Base-by-base conservation (phyloP, 2,888 invertebrate genomes). In the Corbicula japonica region DNA sequence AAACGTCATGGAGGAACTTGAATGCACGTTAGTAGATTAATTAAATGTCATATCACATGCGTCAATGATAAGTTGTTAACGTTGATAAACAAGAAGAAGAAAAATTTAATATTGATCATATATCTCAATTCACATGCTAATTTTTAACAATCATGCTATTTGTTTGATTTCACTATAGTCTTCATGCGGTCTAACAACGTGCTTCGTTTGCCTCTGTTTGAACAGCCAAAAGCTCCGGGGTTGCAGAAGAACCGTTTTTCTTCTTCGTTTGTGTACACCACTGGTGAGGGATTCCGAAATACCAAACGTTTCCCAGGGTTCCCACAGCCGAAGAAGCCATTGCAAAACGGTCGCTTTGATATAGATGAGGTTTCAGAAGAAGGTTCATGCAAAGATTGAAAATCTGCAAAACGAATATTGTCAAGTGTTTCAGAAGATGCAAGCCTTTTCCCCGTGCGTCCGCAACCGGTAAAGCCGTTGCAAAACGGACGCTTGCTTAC, bases 401-500 rank as follows among this genome's bases (percentile, higher is more conserved):
- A 70, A 46, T 65, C 46, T 35, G 69, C 41, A 10, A 60, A 30
- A 35, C 44, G 77, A 38, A 74, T 63, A 35, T 65, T 65, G n/a
- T 71, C 52, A 23, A 79, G 76, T 3, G 65, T 35, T 15, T 76
- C 30, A 60, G 70, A 66, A 46, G 79, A 68, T 41, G 63, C 38
- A 66, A 70, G 65, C 35, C 83, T 65, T 65, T 83, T 83, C 23
- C 86, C 80, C 32, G 82, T 73, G 54, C 87, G 86, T 35, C 80
- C 84, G 58, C 90, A 90, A 21, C 90, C 90, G 41, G 78, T 83
- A 38, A 84, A 83, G 35, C 84, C 84, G 72, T 90, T 90, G 66
- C 90, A 90, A 82, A 90, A 90, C 8, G 86, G 87, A 10, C 90
- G 85, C 60, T 90, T 90, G 52, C 80, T 82, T 74, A 81, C 77